These are phyloP conservation scores for Ichneumoninae sp. DNA, from an alignment of 2,888 invertebrate species.

Conservation along the genomic window DNA sequence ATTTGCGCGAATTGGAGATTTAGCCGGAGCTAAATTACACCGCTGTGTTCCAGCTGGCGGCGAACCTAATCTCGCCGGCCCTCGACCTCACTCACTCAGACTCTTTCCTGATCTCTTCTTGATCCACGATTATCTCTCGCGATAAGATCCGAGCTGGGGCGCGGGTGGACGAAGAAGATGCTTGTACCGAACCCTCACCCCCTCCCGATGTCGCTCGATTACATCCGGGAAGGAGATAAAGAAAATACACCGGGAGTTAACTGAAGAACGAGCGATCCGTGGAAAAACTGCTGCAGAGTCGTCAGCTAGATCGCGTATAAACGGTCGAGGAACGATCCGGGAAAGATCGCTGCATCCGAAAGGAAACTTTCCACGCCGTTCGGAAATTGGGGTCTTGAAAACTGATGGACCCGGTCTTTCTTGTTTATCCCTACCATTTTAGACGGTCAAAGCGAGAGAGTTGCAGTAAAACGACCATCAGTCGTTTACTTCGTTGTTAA, in stretches of 20 bases:
- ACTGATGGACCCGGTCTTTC: background rate
- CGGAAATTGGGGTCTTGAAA: background rate
- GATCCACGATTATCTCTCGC: conserved; percentile 50
- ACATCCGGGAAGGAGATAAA: conserved; percentile 21
- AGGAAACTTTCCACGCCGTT: background rate
- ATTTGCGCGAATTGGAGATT: conserved; percentile 5
- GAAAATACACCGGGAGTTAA: conserved; percentile 27
- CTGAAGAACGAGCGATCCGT: conserved; percentile 1
- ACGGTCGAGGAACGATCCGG: background rate
- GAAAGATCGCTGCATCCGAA: background rate
- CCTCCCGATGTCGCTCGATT: conserved; percentile 25
- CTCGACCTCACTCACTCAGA: conserved; percentile 21
- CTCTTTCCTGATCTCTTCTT: conserved; percentile 25
- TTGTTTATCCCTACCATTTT: too few species aligned
- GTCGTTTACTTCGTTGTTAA: background rate
- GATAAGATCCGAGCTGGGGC: conserved; percentile 40
- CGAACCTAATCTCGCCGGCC: conserved; percentile 1
- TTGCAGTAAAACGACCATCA: background rate
- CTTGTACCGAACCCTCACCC: conserved; percentile 17
- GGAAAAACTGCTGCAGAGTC: conserved; percentile 5
- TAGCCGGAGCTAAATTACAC: conserved; percentile 12
- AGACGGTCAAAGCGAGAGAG: too few species aligned
- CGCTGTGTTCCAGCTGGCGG: background rate
- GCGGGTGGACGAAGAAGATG: conserved; percentile 5
- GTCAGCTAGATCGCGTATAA: background rate